phyloP scores from a whole-genome alignment of 2,888 invertebrate genomes.

The Tanytarsus gracilentus region DNA sequence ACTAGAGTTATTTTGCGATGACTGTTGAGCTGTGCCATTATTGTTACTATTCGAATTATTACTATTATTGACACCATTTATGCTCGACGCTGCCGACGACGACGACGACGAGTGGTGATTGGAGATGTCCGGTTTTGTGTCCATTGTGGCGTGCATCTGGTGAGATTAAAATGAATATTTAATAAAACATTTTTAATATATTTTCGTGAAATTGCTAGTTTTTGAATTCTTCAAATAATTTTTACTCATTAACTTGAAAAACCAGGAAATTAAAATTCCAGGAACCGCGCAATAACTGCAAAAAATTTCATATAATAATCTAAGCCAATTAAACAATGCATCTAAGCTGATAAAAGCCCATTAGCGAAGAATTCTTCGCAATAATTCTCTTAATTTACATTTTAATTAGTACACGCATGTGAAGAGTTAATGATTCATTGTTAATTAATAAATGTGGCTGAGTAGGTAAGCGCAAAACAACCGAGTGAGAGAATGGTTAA shows the following conservation, averaged over 20 bases:
- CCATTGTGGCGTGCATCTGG: constrained; percentile 8
- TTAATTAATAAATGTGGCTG: not conserved
- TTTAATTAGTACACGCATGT: constrained; percentile 6
- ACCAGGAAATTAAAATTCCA: no score
- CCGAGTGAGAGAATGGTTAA: not conserved
- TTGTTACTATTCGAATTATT: no score
- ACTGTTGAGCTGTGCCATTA: constrained; percentile 13
- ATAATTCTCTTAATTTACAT: constrained; percentile 3
- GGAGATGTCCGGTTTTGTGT: constrained; percentile 20
- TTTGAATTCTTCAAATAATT: no score
- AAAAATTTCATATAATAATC: no score
- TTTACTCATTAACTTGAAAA: no score
- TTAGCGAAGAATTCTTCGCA: no score
- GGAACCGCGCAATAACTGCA: no score
- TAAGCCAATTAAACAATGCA: no score
- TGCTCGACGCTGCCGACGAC: not conserved
- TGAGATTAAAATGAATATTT: not conserved
- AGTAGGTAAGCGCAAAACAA: not conserved
- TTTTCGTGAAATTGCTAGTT: no score
- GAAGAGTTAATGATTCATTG: constrained; percentile 10
- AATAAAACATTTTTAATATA: no score
- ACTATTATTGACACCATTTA: no score
- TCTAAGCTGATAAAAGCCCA: no score
- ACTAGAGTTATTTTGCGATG: constrained; percentile 23
- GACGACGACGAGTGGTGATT: constrained; percentile 9